A percentile compares a stretch with the other conserved stretches of the same genome.
phyloP scores from a whole-genome alignment of 2,797 vertebrate species.

The Helicolenus hilgendorfi region DNA sequence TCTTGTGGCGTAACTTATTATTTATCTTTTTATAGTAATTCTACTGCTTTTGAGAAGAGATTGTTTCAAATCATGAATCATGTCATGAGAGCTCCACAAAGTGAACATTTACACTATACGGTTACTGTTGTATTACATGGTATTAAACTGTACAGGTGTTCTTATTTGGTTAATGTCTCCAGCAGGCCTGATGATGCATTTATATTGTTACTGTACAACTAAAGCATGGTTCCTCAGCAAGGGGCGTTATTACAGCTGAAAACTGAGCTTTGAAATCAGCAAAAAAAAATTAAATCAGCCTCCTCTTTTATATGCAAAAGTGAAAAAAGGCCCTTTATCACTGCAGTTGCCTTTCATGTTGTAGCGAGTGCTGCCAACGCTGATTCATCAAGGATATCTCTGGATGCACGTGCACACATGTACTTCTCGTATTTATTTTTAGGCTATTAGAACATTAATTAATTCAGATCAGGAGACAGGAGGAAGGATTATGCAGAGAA shows the following conservation, averaged over 20 bases:
- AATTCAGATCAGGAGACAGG: conserved; percentile 30
- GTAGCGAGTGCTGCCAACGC: neutral
- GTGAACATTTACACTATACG: neutral
- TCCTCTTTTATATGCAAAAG: neutral
- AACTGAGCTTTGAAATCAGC: neutral
- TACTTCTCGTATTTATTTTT: conserved; percentile 22
- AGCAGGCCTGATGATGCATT: neutral
- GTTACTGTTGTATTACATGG: neutral
- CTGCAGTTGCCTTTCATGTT: conserved; percentile 2
- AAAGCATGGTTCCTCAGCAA: neutral
- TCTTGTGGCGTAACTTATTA: neutral
- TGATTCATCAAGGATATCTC: conserved; percentile 4
- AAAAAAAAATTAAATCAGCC: neutral
- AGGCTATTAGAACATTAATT: conserved; percentile 26
- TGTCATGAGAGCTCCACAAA: neutral
- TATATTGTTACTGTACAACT: neutral
- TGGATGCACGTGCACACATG: neutral
- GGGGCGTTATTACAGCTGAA: neutral
- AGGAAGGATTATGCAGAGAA: conserved; percentile 37
- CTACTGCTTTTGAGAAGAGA: neutral
- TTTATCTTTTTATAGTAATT: neutral
- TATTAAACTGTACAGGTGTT: neutral
- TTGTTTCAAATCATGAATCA: neutral
- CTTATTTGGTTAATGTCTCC: neutral
- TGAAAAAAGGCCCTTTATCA: neutral